phyloP scores from a whole-genome alignment of 2,797 vertebrate genomes.

The Halcyon smyrnensis region DNA sequence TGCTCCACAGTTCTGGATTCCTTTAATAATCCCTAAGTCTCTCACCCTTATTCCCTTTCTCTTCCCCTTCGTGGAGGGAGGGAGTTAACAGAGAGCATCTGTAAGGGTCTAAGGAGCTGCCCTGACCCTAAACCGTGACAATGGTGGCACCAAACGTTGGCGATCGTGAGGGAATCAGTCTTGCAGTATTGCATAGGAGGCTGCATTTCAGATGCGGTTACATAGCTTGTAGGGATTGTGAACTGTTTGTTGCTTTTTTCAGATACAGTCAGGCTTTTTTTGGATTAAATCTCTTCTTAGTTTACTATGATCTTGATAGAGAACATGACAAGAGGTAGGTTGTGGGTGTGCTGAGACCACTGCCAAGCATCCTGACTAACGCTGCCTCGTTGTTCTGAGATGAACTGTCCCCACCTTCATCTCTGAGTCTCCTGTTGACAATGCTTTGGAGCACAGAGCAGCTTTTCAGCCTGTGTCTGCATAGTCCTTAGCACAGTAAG shows the following conservation, averaged over 20 bases:
- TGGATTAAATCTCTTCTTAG: background rate
- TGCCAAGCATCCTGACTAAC: background rate
- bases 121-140: too few species aligned
- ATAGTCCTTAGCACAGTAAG: background rate
- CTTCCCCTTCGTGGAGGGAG: too few species aligned
- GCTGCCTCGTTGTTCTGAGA: background rate
- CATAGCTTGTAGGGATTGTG: background rate
- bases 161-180: background rate
- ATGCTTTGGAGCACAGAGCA: background rate
- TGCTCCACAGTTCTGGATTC: too few species aligned
- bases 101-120: too few species aligned
- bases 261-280: background rate
- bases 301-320: background rate
- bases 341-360: background rate
- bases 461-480: background rate
- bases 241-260: background rate
- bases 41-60: too few species aligned
- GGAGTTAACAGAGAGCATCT: too few species aligned
- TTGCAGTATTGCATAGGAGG: background rate
- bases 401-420: background rate
- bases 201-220: background rate
- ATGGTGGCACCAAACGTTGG: background rate
- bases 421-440: accelerated
- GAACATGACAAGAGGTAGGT: background rate
- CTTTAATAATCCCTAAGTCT: too few species aligned